A percentile compares a stretch with the other conserved stretches of the same genome.
Conservation (phyloP, 2,797 vertebrate species). For the Schizothorax lantsangensis region DNA sequence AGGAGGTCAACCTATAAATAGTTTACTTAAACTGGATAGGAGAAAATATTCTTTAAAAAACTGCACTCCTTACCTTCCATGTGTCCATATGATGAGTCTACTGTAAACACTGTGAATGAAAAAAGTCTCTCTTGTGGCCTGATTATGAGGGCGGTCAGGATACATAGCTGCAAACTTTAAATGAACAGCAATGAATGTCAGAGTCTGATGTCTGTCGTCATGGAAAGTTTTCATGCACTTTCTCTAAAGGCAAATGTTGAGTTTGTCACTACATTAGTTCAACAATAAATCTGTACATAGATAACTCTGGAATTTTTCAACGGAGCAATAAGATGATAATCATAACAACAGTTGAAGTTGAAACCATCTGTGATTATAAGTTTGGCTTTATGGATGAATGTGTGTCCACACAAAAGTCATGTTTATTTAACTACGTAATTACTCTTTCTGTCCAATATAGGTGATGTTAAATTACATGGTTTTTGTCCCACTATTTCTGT, state of each 20-base stretch:
- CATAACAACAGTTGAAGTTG: slow-evolving; percentile 6
- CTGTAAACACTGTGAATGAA: neutral
- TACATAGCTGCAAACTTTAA: neutral
- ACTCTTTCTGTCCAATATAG: slow-evolving; percentile 9
- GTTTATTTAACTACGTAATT: neutral
- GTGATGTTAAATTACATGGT: slow-evolving; percentile 2
- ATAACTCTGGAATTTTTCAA: slow-evolving; percentile 34
- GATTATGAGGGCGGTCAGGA: slow-evolving; percentile 9
- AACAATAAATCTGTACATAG: slow-evolving; percentile 34
- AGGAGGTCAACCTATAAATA: slow-evolving; percentile 19
- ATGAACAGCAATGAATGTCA: slow-evolving; percentile 25
- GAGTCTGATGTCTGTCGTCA: neutral
- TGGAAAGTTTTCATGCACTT: slow-evolving; percentile 25
- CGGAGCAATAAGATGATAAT: slow-evolving; percentile 23
- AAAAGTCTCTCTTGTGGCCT: neutral
- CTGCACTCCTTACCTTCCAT: neutral
- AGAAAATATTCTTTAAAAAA: slow-evolving; percentile 12
- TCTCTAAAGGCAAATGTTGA: neutral
- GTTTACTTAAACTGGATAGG: slow-evolving; percentile 19
- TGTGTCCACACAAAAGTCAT: slow-evolving; percentile 1
- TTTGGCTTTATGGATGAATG: neutral
- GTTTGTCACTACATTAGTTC: neutral
- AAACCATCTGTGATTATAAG: slow-evolving; percentile 7
- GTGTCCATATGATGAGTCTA: slow-evolving; percentile 1
- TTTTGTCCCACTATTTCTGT: neutral